A percentile compares a stretch with the other conserved stretches of the same genome.
Evolutionary conservation across 1,140 invertebrate species (phyloP).

Genomic region (Rhyacophila brunnea): DNA sequence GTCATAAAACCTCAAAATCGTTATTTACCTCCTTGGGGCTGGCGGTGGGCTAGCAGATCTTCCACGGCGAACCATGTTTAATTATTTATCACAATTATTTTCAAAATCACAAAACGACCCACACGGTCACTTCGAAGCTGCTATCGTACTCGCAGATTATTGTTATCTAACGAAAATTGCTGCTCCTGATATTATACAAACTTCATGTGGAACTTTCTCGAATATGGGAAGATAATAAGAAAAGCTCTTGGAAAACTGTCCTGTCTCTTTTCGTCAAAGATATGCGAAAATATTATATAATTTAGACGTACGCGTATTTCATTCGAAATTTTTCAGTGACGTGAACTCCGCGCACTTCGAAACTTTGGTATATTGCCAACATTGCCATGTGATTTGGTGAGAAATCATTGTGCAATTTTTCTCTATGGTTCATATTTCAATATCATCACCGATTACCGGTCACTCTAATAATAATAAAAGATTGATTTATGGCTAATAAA

Average conservation of each 20-base stretch:
- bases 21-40: slow-evolving; percentile 56
- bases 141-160: slow-evolving; percentile 4
- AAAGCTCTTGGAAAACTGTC: too few relatives aligned
- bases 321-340: background rate
- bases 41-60: slow-evolving; percentile 67
- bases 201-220: slow-evolving; percentile 19
- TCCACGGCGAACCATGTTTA: slow-evolving; percentile 73
- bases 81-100: slow-evolving; percentile 7
- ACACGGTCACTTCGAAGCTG: background rate
- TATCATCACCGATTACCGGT: too few relatives aligned
- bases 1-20: background rate
- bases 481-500: too few relatives aligned
- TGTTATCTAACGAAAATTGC: slow-evolving; percentile 17
- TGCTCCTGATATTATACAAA: slow-evolving; percentile 4
- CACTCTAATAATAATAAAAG: too few relatives aligned
- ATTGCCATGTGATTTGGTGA: background rate
- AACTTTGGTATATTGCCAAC: slow-evolving; percentile 14
- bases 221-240: too few relatives aligned
- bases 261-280: too few relatives aligned
- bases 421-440: too few relatives aligned
- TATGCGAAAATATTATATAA: too few relatives aligned
- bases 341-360: background rate
- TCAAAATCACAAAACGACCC: background rate
- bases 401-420: too few relatives aligned
- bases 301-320: slow-evolving; percentile 7